Conservation (phyloP, 2,888 invertebrate species). For the Pasiphila rectangulata region DNA sequence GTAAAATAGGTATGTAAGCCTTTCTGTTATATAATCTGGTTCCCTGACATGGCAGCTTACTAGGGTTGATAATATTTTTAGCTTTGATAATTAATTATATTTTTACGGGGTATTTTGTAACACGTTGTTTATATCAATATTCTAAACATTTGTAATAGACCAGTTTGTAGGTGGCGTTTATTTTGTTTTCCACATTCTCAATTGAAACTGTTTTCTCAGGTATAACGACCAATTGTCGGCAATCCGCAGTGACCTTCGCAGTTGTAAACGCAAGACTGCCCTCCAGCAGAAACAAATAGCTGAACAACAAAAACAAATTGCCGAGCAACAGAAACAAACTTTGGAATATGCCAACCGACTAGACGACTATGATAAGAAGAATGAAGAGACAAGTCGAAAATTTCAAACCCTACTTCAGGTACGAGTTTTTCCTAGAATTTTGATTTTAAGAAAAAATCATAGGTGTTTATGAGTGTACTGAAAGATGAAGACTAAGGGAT, state of each 20-base stretch:
- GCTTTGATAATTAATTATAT: no score
- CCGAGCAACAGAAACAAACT: conserved; percentile 88
- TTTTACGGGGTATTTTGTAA: no score
- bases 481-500: no score
- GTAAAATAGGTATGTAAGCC: no score
- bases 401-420: conserved; percentile 93
- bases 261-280: conserved; percentile 90
- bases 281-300: conserved; percentile 92
- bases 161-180: no score
- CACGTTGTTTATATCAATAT: no score
- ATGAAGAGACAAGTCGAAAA: conserved; percentile 93
- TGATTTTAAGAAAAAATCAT: no score
- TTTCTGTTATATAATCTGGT: no score
- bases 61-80: no score
- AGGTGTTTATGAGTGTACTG: no score
- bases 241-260: conserved; percentile 88
- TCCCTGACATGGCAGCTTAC: no score
- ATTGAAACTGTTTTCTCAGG: conserved; percentile 51
- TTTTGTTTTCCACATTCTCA: neutral
- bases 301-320: conserved; percentile 86
- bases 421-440: neutral
- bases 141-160: no score
- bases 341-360: conserved; percentile 90
- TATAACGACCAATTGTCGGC: conserved; percentile 91
- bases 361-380: conserved; percentile 94